phyloP scores from a whole-genome alignment of 1,140 invertebrate genomes.

The Dinothrombium tinctorium region DNA sequence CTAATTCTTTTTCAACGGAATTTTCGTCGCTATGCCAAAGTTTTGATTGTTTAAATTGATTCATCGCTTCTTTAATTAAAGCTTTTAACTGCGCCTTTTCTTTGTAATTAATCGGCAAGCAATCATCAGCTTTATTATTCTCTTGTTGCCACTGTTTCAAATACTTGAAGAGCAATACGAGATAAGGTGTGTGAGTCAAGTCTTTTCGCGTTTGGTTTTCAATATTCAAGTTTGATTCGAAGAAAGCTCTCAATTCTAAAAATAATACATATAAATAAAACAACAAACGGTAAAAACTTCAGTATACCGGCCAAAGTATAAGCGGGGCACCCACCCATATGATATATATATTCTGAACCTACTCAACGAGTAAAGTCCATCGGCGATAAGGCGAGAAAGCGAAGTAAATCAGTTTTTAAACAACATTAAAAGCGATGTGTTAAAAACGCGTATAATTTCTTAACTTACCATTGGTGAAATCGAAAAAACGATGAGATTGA shows the following conservation, averaged over 20 bases:
- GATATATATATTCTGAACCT: too few relatives aligned
- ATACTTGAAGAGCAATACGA: conserved; percentile 69
- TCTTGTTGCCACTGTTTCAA: conserved; percentile 41
- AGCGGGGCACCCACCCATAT: too few relatives aligned
- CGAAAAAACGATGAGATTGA: too few relatives aligned
- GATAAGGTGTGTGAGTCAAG: conserved; percentile 55
- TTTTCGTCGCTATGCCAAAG: conserved; percentile 11
- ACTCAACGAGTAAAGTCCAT: too few relatives aligned
- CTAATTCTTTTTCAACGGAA: conserved; percentile 28
- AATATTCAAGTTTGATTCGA: conserved; percentile 10
- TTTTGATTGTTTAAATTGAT: conserved; percentile 11
- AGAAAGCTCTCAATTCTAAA: conserved; percentile 4
- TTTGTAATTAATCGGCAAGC: conserved; percentile 45
- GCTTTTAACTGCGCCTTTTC: conserved; percentile 58
- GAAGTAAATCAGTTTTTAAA: too few relatives aligned
- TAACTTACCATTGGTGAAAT: too few relatives aligned
- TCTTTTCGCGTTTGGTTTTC: background rate
- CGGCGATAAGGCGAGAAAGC: too few relatives aligned
- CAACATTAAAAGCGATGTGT: too few relatives aligned
- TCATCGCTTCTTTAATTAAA: conserved; percentile 38
- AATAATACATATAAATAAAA: conserved; percentile 1
- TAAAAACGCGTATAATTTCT: too few relatives aligned
- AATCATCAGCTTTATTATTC: conserved; percentile 25
- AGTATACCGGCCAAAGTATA: background rate
- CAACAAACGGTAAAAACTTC: background rate